Evolutionary conservation across 2,797 vertebrate species (phyloP), one percentile per base, ranked within the genome.

Genomic region (Dendrocincla fuliginosa): DNA sequence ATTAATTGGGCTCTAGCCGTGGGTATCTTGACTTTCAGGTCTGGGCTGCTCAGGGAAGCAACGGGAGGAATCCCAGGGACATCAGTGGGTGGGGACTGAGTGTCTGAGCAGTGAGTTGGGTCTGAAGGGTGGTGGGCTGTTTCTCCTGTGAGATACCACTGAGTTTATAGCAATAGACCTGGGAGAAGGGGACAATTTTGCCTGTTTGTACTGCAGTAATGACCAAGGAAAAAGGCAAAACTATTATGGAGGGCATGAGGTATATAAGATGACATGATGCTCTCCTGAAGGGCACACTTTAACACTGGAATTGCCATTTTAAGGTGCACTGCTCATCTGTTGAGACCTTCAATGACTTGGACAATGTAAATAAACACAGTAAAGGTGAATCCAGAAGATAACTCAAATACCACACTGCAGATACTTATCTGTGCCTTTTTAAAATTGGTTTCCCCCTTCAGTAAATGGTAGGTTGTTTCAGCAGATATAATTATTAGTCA

Each of bases 51-150:
- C 39, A 11, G 20, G 30, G 49, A 65, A n/a, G 25, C 27, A 23
- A 4, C 1, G 8, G 55, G 32, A 82, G 55, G 55, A 46, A 33
- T 76, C 15, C 11, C 47, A 41, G 59, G 49, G 22, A 25, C 24
- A 44, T 55, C 35, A 28, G 44, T 0, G 9, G 6, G 5, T 39
- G 47, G 16, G 8, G 27, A 23, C 9, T 10, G 64, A 53, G 30
- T 16, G 46, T 39, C 41, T 35, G 68, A 19, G 33, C 16, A 23
- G 33, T 0, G 0, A 30, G 49, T 9, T 67, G 47, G 19, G 2
- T 52, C 27, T 77, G 50, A 50, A 22, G 5, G 3, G 2, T 1
- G 3, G 2, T 1, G 3, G 63, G 19, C 14, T 75, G 13, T 18
- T 63, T 44, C 44, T 88, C 35, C 16, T 47, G 37, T n/a, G 74